phyloP scores from a whole-genome alignment of 53 echinoderm and acorn worm species.

The Zoroaster sp. region DNA sequence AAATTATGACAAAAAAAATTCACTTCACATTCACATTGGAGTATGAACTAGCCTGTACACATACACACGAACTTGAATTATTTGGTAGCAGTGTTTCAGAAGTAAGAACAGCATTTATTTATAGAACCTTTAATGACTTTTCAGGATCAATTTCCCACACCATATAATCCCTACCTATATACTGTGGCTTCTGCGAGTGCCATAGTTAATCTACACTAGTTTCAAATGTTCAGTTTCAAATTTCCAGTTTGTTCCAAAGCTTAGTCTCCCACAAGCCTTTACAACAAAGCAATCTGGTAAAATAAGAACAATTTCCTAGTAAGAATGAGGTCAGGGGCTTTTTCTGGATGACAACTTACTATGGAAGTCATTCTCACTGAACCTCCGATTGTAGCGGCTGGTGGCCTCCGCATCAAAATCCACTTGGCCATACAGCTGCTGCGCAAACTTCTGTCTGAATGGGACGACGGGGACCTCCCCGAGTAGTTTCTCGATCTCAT shows the following conservation, averaged over 20 bases:
- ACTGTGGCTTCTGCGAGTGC: background rate
- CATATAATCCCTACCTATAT: background rate
- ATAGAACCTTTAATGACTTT: background rate
- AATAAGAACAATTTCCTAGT: background rate
- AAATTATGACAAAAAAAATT: too few species aligned
- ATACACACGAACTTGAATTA: too few species aligned
- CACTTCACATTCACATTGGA: too few species aligned
- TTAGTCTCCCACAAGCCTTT: background rate
- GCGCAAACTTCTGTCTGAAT: conserved; percentile 24
- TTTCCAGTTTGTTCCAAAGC: background rate
- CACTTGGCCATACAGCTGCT: conserved; percentile 21
- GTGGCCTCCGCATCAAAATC: conserved; percentile 38
- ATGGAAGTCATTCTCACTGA: conserved; percentile 58
- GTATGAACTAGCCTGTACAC: too few species aligned
- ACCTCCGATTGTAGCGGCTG: conserved; percentile 45
- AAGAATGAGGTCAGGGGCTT: background rate
- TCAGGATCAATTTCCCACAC: background rate
- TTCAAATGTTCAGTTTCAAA: background rate
- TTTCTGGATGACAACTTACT: conserved; percentile 24
- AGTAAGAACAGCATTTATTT: background rate
- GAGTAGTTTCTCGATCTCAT: conserved; percentile 68
- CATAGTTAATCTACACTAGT: too few species aligned
- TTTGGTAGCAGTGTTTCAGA: background rate
- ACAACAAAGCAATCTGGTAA: background rate
- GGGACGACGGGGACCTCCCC: conserved; percentile 51